Base-by-base conservation (phyloP, 2,797 vertebrate species). In the Chiroxiphia lanceolata region DNA sequence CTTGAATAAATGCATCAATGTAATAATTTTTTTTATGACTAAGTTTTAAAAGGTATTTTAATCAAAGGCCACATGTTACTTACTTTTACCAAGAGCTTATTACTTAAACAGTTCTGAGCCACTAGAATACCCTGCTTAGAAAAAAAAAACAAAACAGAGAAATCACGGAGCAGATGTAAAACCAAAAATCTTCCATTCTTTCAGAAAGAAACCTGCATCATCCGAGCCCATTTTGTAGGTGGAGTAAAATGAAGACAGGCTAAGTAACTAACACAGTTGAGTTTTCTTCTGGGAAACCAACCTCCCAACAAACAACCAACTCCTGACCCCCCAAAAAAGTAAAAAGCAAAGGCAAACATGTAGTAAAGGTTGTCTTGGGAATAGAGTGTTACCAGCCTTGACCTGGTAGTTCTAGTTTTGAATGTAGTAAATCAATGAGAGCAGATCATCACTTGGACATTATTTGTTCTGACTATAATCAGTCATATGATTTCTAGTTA, bases 291-390 rank as follows among this genome's bases (percentile, higher is more conserved):
- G 21, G 21, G 20, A 89, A 86, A 76, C 2, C 4, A 40, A 23
- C 1, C 4, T 3, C 5, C 5, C 1, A 7, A 23, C 10, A n/a
- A 51, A 13, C 6, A 76, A 21, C 2, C 2, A 56, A 27, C 14
- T 59, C 23, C 23, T 2, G 3, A 3, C 2, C 5, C 7, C 13
- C 11, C 6, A 16, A 15, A 12, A 22, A 48, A n/a, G 15, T 1
- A 7, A 19, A 79, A 33, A 47, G 3, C 9, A 18, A 60, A 23
- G 2, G 0, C 2, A 74, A 57, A 6, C 3, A 60, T 3, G 8
- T 26, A 44, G 4, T 34, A 75, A 69, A 87, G 2, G 5, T 34
- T 89, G 12, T 8, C 40, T 53, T 33, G 31, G 17, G 20, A 93
- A 79, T 9, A 48, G 20, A 36, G 7, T 36, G 10, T 23, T 54